These are phyloP conservation scores for Labroides dimidiatus DNA, from an alignment of 2,797 vertebrate species.

Conservation along the genomic window DNA sequence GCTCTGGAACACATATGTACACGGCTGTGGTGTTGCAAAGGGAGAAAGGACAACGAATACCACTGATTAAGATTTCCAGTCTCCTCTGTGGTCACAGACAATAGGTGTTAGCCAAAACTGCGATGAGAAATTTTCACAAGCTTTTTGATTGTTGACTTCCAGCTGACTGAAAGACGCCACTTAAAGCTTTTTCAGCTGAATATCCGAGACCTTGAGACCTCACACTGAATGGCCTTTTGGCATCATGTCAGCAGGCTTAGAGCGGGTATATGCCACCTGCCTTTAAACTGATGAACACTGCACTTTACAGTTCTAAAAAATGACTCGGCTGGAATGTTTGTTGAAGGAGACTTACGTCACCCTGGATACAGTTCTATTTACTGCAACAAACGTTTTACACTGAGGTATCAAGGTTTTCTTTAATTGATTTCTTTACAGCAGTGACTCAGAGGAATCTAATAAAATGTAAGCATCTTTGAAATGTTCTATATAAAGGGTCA, in stretches of 20 bases:
- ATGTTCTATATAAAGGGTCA: constrained; percentile 1
- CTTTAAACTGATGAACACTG: background rate
- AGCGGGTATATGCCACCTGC: constrained; percentile 8
- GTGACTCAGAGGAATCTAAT: constrained; percentile 9
- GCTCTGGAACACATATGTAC: background rate
- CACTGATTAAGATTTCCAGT: constrained; percentile 1
- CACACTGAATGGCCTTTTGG: constrained; percentile 20
- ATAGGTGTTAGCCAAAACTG: constrained; percentile 15
- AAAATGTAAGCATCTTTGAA: constrained; percentile 14
- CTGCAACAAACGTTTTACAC: background rate
- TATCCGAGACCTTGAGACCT: constrained; percentile 23
- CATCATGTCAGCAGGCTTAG: constrained; percentile 31
- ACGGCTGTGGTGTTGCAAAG: constrained; percentile 6
- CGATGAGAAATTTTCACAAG: constrained; percentile 12
- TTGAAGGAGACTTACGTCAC: background rate
- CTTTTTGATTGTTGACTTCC: constrained; percentile 21
- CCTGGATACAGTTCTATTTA: background rate
- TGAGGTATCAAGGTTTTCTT: constrained; percentile 4
- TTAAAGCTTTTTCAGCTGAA: constrained; percentile 18
- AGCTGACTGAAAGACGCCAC: background rate
- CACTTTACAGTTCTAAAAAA: constrained; percentile 5
- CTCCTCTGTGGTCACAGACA: background rate
- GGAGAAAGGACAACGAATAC: background rate
- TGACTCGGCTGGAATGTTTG: background rate
- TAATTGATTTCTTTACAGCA: constrained; percentile 15